Evolutionary conservation across 2,888 invertebrate species (phyloP).

Genomic region (Drosophila barbarae): DNA sequence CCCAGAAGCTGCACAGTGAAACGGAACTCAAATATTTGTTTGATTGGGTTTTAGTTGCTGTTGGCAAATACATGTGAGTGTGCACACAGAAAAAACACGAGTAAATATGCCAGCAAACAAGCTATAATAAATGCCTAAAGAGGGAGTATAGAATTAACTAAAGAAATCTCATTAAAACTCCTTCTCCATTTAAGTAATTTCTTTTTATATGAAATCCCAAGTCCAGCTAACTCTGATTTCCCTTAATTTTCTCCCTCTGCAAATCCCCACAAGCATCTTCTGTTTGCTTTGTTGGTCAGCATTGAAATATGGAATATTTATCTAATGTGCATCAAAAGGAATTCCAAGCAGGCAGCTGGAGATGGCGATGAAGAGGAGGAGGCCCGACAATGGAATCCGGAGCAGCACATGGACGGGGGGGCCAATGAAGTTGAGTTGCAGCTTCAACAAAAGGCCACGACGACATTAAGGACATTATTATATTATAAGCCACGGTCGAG

Average conservation of each 20-base stretch:
- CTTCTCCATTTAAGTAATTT: not conserved
- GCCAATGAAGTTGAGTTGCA: constrained; percentile 23
- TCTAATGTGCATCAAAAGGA: constrained; percentile 50
- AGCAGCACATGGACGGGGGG: constrained; percentile 9
- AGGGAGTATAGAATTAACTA: no score
- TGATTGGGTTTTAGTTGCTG: constrained; percentile 56
- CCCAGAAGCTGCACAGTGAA: constrained; percentile 49
- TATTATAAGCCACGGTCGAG: constrained; percentile 17
- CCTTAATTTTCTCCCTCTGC: not conserved
- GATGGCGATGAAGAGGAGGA: not conserved
- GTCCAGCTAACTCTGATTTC: no score
- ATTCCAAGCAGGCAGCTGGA: constrained; percentile 33
- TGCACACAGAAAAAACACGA: not conserved
- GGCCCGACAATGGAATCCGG: constrained; percentile 10
- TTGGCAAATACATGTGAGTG: constrained; percentile 29
- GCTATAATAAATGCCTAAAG: not conserved
- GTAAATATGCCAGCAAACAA: no score
- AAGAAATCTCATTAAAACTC: no score
- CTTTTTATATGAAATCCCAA: no score
- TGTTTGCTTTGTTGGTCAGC: constrained; percentile 45
- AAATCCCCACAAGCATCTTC: constrained; percentile 14
- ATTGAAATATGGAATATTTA: constrained; percentile 51
- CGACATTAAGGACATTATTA: constrained; percentile 26
- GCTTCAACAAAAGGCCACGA: constrained; percentile 26
- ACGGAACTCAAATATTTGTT: constrained; percentile 62